Percentiles rank a stretch among this genome's conserved stretches.
phyloP scores from a whole-genome alignment of 1,140 invertebrate genomes.

The Pseudomyrmex flavicornis region DNA sequence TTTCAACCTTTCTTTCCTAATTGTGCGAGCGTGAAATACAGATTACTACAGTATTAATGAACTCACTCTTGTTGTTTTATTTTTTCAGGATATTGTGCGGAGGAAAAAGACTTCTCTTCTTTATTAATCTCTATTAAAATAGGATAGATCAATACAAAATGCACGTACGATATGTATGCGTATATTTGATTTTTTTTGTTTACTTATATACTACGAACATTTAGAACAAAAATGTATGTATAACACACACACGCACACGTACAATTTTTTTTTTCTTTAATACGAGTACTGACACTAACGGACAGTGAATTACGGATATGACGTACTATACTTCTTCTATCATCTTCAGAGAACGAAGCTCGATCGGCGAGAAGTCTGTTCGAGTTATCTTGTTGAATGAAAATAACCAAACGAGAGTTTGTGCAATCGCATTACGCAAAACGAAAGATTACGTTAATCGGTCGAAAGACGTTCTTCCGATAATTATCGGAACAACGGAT shows the following conservation, averaged over 20 bases:
- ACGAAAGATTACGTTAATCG: neutral
- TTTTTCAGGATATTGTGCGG: too few relatives aligned
- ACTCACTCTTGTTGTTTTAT: neutral
- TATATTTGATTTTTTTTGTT: constrained; percentile 66
- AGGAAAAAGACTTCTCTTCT: neutral
- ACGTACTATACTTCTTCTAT: constrained; percentile 29
- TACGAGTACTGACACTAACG: constrained; percentile 15
- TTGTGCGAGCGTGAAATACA: too few relatives aligned
- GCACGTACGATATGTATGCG: constrained; percentile 59
- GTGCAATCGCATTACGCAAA: neutral
- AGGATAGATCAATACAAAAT: constrained; percentile 12
- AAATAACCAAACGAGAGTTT: constrained; percentile 15
- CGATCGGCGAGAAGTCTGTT: neutral
- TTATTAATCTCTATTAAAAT: neutral
- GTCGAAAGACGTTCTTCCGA: neutral
- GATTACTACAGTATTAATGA: neutral
- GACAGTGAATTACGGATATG: constrained; percentile 27
- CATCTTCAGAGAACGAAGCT: constrained; percentile 15
- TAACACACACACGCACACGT: constrained; percentile 7
- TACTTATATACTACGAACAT: constrained; percentile 65
- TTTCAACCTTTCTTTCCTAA: too few relatives aligned
- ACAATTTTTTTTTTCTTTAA: neutral
- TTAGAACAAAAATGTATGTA: constrained; percentile 50
- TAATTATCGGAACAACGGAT: neutral
- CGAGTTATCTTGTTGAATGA: constrained; percentile 19